Conservation (phyloP, 2,113 vertebrate species). For the Girardinichthys multiradiatus region DNA sequence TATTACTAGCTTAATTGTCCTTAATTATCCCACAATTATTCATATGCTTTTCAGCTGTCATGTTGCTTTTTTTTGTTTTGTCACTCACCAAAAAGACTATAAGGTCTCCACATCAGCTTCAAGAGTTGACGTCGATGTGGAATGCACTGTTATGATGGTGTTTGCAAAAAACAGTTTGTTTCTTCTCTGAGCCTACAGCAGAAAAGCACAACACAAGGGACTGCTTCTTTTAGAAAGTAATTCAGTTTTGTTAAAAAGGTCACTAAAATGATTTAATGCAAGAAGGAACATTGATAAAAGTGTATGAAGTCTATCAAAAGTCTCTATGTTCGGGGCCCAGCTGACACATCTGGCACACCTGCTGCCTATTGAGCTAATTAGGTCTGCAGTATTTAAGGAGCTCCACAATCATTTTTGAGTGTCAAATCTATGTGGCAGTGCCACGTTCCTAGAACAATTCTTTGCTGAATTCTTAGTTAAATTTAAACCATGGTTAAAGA, state of each 20-base stretch:
- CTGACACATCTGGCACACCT: too few species aligned
- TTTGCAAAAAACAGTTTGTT: background rate
- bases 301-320: background rate
- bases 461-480: too few species aligned
- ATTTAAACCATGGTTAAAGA: too few species aligned
- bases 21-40: too few species aligned
- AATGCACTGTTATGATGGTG: background rate
- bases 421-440: too few species aligned
- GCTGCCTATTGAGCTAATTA: too few species aligned
- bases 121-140: background rate
- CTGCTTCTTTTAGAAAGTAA: background rate
- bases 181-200: background rate
- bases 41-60: background rate
- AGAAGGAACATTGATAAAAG: background rate
- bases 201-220: background rate
- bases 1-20: background rate
- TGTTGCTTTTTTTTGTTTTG: background rate
- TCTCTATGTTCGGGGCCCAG: too few species aligned
- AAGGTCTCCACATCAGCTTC: background rate
- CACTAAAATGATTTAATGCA: background rate
- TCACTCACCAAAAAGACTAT: background rate
- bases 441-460: too few species aligned
- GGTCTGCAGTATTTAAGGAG: too few species aligned
- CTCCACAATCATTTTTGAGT: too few species aligned
- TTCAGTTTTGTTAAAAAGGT: conserved; percentile 2